A percentile compares a stretch with the other conserved stretches of the same genome.
These are phyloP conservation scores for Anoplopoma fimbria DNA, from an alignment of 2,113 vertebrate species.

Conservation along the genomic window DNA sequence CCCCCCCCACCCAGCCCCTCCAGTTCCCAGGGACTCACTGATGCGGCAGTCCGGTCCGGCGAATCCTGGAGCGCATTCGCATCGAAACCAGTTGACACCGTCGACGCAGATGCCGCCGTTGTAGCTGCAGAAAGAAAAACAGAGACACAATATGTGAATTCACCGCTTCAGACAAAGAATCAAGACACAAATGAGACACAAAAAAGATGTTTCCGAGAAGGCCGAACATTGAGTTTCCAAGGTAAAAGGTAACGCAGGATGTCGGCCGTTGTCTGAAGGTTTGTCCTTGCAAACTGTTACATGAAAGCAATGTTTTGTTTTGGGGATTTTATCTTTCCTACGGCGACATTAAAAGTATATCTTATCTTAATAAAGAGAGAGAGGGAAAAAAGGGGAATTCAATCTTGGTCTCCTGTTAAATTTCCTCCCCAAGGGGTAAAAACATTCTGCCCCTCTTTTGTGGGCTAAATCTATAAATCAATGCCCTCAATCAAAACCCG, in stretches of 20 bases:
- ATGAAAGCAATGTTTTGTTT: too few relatives aligned
- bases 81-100: slow-evolving; percentile 97
- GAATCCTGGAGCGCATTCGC: slow-evolving; percentile 93
- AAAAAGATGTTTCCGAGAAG: too few relatives aligned
- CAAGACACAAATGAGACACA: too few relatives aligned
- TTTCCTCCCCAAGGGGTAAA: too few relatives aligned
- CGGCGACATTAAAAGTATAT: too few relatives aligned
- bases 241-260: too few relatives aligned
- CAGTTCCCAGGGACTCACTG: slow-evolving; percentile 88
- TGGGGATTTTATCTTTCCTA: too few relatives aligned
- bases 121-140: slow-evolving; percentile 85
- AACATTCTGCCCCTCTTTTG: background rate
- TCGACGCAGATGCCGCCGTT: slow-evolving; percentile 95
- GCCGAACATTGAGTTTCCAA: too few relatives aligned
- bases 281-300: too few relatives aligned
- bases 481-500: background rate
- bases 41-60: slow-evolving; percentile 97
- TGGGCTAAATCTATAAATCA: background rate
- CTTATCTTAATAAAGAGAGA: too few relatives aligned
- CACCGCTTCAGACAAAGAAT: background rate
- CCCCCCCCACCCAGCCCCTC: background rate
- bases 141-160: background rate
- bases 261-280: too few relatives aligned
- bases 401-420: background rate
- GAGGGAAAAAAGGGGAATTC: too few relatives aligned